Conservation (phyloP, 2,113 vertebrate species). For the Falcunculus frontatus region DNA sequence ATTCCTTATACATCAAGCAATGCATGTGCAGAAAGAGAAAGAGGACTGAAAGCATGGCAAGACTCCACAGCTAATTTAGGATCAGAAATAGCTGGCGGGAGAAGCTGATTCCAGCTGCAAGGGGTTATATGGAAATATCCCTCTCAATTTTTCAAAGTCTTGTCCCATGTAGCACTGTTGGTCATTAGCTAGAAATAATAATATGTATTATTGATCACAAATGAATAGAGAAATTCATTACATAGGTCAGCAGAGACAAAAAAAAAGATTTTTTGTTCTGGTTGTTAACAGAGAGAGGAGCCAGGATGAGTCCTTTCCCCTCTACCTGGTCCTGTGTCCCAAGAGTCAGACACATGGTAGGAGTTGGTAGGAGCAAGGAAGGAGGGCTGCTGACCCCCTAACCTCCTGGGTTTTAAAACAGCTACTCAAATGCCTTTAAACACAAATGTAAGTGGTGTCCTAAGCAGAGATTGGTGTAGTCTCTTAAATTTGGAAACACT, state of each 20-base stretch:
- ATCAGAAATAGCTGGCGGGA: conserved; percentile 5
- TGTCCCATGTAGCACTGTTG: not conserved
- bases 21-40: not conserved
- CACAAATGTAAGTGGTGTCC: not conserved
- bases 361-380: not conserved
- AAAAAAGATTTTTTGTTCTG: not conserved
- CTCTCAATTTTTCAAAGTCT: not conserved
- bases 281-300: not conserved
- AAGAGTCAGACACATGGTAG: not conserved
- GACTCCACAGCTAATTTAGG: conserved; percentile 35
- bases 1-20: not conserved
- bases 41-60: conserved; percentile 37
- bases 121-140: conserved; percentile 50
- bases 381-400: not conserved
- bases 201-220: not conserved
- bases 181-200: conserved; percentile 24
- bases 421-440: not conserved
- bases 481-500: not conserved
- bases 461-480: not conserved
- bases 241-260: not conserved
- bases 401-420: not conserved
- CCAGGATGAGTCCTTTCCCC: not conserved
- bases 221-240: conserved; percentile 4
- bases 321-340: not conserved
- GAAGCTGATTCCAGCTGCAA: conserved; percentile 46